phyloP scores from a whole-genome alignment of 2,888 invertebrate genomes.

The Gymnocheta viridis region DNA sequence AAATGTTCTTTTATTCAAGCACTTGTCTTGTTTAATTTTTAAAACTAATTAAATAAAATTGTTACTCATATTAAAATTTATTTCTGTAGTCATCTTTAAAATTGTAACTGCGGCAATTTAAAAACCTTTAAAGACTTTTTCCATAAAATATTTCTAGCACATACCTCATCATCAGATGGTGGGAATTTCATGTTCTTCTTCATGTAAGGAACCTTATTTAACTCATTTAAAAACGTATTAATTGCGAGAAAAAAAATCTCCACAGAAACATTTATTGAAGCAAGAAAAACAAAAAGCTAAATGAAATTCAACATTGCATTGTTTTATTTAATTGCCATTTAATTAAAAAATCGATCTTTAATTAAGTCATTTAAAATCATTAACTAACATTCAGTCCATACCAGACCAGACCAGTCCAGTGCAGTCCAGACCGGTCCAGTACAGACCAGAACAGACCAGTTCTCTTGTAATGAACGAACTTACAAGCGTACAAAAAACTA shows the following conservation, averaged over 20 bases:
- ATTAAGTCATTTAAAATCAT: slow-evolving; percentile 69
- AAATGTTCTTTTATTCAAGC: no score
- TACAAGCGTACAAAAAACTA: not conserved
- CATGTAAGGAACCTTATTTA: not conserved
- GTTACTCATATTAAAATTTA: no score
- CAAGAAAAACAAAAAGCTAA: not conserved
- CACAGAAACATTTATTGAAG: not conserved
- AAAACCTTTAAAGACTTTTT: not conserved
- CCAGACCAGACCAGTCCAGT: no score
- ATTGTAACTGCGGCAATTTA: no score
- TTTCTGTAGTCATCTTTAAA: no score
- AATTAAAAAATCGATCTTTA: slow-evolving; percentile 65
- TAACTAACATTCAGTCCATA: slow-evolving; percentile 47
- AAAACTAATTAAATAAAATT: no score
- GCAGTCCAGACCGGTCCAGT: no score
- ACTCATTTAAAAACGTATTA: not conserved
- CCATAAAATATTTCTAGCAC: not conserved
- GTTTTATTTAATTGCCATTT: slow-evolving; percentile 60
- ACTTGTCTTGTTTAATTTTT: no score
- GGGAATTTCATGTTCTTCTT: not conserved
- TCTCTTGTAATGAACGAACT: not conserved
- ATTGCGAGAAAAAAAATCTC: not conserved
- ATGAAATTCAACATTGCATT: slow-evolving; percentile 22
- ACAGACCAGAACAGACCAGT: slow-evolving; percentile 16
- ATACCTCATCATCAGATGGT: slow-evolving; percentile 3